phyloP scores from a whole-genome alignment of 2,113 vertebrate genomes.

The Scopus umbretta region DNA sequence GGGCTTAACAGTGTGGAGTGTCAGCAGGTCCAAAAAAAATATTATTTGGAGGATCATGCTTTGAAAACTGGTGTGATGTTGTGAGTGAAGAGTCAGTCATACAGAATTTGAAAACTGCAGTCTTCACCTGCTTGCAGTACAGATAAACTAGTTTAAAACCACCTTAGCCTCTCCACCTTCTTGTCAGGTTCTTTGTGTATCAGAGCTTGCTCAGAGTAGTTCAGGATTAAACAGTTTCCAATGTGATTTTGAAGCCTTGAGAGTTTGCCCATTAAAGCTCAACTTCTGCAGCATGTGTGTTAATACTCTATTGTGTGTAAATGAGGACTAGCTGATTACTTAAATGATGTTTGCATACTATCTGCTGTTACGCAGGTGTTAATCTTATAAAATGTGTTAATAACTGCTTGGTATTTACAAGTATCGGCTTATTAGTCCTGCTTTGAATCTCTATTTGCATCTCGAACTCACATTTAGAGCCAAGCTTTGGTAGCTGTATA shows the following conservation, averaged over 20 bases:
- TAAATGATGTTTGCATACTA: background rate
- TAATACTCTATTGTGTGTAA: conserved; percentile 12
- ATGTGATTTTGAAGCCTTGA: background rate
- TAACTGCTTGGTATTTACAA: conserved; percentile 26
- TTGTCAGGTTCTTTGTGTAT: background rate
- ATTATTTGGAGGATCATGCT: background rate
- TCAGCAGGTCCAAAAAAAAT: background rate
- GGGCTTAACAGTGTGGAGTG: background rate
- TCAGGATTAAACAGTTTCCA: background rate
- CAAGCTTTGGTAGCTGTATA: background rate
- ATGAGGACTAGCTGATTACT: conserved; percentile 20
- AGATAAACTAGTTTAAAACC: background rate
- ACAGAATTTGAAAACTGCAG: background rate
- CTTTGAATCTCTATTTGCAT: background rate
- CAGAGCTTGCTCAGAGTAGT: background rate
- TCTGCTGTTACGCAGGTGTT: conserved; percentile 5
- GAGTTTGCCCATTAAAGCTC: background rate
- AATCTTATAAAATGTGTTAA: conserved; percentile 45
- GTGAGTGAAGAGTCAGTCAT: background rate
- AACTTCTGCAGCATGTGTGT: background rate
- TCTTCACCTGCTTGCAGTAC: background rate
- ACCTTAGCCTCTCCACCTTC: background rate
- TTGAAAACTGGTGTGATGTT: background rate
- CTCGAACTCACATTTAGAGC: background rate
- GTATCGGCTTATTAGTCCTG: background rate